Percentiles rank a stretch among this genome's conserved stretches.
These are phyloP conservation scores for Leptonema lineaticorne DNA, from an alignment of 1,140 invertebrate genomes.

Conservation along the genomic window DNA sequence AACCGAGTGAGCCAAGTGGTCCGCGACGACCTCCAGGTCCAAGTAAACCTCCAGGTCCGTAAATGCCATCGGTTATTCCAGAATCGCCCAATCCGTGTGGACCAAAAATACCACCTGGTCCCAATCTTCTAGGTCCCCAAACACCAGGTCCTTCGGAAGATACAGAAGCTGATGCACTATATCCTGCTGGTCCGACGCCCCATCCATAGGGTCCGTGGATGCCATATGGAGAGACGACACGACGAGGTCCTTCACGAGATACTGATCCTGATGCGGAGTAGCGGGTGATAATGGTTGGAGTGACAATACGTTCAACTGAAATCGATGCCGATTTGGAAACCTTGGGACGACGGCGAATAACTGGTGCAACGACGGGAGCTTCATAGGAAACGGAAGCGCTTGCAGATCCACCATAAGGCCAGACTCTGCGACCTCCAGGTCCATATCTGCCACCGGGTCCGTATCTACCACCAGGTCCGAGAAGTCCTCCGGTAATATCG, in stretches of 20 bases:
- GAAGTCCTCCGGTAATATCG: neutral
- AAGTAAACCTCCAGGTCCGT: no score
- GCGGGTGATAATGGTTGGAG: neutral
- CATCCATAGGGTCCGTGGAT: no score
- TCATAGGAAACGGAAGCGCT: slow-evolving; percentile 17
- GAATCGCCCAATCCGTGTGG: neutral
- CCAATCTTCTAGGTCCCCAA: neutral
- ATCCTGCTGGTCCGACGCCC: neutral
- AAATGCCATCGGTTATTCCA: no score
- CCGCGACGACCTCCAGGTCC: neutral
- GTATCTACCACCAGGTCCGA: neutral
- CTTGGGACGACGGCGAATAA: neutral
- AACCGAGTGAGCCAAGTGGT: no score
- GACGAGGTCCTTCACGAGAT: neutral
- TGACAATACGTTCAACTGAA: neutral
- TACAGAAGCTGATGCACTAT: neutral
- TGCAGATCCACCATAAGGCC: neutral
- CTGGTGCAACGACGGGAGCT: neutral
- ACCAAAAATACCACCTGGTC: neutral
- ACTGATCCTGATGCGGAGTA: neutral
- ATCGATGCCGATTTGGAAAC: neutral
- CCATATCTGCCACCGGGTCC: neutral
- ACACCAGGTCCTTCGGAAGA: neutral
- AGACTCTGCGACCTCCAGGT: neutral
- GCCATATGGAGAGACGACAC: neutral